Evolutionary conservation across 2,113 vertebrate species (phyloP), one percentile per base, ranked within the genome.

Genomic region (Pachyramphus minor): DNA sequence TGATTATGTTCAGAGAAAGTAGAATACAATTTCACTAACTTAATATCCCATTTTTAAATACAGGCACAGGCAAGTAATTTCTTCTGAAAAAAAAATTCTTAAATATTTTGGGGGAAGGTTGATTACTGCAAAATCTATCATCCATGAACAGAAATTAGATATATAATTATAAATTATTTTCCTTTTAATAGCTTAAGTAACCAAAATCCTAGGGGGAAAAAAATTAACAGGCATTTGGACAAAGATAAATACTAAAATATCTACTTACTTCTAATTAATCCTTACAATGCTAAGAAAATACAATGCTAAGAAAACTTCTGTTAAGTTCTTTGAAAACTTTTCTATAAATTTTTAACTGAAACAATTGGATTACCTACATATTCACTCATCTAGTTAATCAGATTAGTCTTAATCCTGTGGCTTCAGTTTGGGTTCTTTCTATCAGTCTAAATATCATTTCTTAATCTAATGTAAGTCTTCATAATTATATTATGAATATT

Each of bases 1-100:
- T 95, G 49, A 89, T 97, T 97, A 78, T 92, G n/a, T 96, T 96
- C 84, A 89, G 42, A 80, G 73, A 80, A 96, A 94, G 82, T 80
- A 49, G 42, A 93, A 35, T 68, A 62, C 55, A 3, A 49, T 96
- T 95, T 96, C 45, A 44, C 84, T 96, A 77, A 85, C 94, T 90
- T 92, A 81, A 58, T 93, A 12, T 87, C n/a, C 41, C 44, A 25
- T 68, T 96, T 94, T 89, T 94, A 91, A 97, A 91, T 93, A 59
- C 42, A 84, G 50, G 55, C 28, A 71, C n/a, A 64, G 90, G 35
- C 9, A 94, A 93, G 39, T 73, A 58, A 11, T 79, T 60, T 62
- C 53, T 75, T 66, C 59, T 88, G 41, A 64, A 78, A 89, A 67
- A 18, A 39, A 41, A 78, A 49, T 76, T 89, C 16, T 91, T 60